Evolutionary conservation across 92 coral and sea anemone genomes (phyloP).

Genomic region (Zoanthus sansibaricus): DNA sequence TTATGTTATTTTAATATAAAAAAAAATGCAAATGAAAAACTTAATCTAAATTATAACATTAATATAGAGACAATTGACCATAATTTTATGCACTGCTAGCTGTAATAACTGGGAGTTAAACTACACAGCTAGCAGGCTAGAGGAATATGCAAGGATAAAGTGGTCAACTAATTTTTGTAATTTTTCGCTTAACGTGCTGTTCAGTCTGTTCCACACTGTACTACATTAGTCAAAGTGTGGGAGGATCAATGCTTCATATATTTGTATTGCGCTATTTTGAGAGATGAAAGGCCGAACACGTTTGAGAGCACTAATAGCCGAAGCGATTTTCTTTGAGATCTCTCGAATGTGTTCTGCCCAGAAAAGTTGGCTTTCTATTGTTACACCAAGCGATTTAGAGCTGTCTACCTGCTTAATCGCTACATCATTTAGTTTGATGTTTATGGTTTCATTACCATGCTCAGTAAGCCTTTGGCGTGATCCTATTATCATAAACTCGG

Average conservation of each 20-base stretch:
- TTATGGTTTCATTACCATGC: not conserved
- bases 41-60: too few species aligned
- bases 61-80: too few species aligned
- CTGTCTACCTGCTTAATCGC: not conserved
- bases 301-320: not conserved
- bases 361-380: not conserved
- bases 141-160: too few species aligned
- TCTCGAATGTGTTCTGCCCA: not conserved
- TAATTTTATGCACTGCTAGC: too few species aligned
- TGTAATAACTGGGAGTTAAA: too few species aligned
- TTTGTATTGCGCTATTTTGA: not conserved
- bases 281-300: not conserved
- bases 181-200: not conserved
- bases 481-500: conserved; percentile 4
- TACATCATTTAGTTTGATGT: not conserved
- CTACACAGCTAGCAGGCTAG: too few species aligned
- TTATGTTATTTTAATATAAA: too few species aligned
- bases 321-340: not conserved
- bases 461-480: not conserved
- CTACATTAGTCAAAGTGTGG: conserved; percentile 20
- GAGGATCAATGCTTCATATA: not conserved
- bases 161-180: not conserved
- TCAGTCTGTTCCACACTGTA: not conserved
- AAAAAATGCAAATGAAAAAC: too few species aligned
- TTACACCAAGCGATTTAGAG: not conserved